Base-by-base conservation (phyloP, 2,797 vertebrate species). In the Trematomus bernacchii region DNA sequence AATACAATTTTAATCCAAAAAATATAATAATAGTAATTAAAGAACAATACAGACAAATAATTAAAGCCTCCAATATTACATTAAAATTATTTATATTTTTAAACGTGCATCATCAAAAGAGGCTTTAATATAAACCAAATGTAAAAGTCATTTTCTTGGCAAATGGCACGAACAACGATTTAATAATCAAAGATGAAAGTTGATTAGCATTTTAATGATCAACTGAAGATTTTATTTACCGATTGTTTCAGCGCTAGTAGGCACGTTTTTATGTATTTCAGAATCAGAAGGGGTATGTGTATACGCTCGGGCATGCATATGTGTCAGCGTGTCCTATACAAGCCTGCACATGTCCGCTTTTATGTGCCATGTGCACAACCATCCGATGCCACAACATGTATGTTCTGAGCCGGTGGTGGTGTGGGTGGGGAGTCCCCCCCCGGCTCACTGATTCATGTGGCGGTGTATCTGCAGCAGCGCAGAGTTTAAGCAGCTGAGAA, bases 401-500 rank as follows among this genome's bases (percentile, higher is more conserved):
- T 57, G 37, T 54, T 57, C n/a, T 62, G 50, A 40, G 59, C 33
- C 9, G 6, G 12, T 12, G 5, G 10, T 3, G 50, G n/a, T 9
- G 55, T 3, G 30, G 66, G 61, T 11, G 48, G 53, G 40, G 46
- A 68, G 58, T 59, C 48, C 54, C 8, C 33, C 30, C 30, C 73
- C 3, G 55, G 61, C 52, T 21, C 51, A 13, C 59, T 73, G 77
- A 82, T 80, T 81, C 70, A 70, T 72, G 63, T 78, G 66, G 68
- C 62, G 71, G 61, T 77, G 42, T 57, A 58, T 79, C 44, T 62
- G 71, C 54, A 83, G 77, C 69, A 10, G 71, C 3, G 53, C 3
- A 6, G 66, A 52, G 79, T 4, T 52, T 10, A 67, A 84, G 85
- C 85, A 68, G 88, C 76, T 76, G 85, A 83, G 77, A 84, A 19